Percentiles rank a stretch among this genome's conserved stretches.
Evolutionary conservation across 2,113 vertebrate genomes (phyloP).

Genomic region (Oreotrochilus melanogaster): DNA sequence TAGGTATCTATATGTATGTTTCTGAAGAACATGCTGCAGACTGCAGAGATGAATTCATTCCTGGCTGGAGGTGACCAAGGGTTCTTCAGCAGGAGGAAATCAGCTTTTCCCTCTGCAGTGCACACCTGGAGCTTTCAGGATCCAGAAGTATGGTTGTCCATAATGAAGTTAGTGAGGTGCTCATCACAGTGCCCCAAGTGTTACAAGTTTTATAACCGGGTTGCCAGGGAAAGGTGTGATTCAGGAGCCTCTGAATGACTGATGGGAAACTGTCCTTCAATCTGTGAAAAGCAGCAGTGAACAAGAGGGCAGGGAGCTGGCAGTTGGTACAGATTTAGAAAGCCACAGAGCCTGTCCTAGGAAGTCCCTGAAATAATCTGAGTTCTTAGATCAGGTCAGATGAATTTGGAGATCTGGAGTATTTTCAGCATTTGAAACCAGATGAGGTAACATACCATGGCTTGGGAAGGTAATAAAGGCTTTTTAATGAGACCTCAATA

Average conservation of each 20-base stretch:
- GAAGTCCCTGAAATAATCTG: not conserved
- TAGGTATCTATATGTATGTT: not conserved
- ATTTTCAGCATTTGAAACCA: not conserved
- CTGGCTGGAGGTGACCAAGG: not conserved
- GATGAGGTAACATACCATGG: rapidly evolving
- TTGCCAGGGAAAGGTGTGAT: not conserved
- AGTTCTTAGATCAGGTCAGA: not conserved
- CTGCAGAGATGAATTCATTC: not conserved
- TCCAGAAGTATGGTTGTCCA: rapidly evolving
- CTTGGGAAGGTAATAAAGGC: not conserved
- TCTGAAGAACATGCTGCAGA: not conserved
- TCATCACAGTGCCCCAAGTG: rapidly evolving
- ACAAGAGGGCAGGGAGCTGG: not conserved
- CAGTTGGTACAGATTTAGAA: not conserved
- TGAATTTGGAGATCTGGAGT: not conserved
- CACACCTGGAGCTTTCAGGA: rapidly evolving
- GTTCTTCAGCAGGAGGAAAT: not conserved
- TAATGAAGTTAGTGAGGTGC: not conserved
- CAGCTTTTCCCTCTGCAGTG: rapidly evolving
- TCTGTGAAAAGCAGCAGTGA: not conserved
- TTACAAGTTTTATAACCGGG: not conserved
- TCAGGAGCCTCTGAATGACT: not conserved
- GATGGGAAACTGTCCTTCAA: not conserved
- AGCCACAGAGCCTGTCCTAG: not conserved
- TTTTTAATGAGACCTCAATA: constrained; percentile 59